Evolutionary conservation across 2,113 vertebrate genomes (phyloP), one percentile per base, ranked within the genome.

Genomic region (Equus przewalskii): DNA sequence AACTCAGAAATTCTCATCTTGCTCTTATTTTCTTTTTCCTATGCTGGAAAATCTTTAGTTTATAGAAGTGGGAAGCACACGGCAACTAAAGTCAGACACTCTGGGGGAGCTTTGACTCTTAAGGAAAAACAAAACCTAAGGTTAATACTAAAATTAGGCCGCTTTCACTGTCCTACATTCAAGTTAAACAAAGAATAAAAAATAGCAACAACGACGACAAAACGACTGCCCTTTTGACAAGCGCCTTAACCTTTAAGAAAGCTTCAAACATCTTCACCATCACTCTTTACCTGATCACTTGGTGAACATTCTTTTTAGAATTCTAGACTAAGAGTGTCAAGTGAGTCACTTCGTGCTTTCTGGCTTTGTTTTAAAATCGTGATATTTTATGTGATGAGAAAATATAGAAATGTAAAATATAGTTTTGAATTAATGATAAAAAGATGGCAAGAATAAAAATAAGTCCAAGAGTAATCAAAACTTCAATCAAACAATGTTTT

Each of bases 361-460:
- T 73, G 30, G 62, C 44, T 81, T 30, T 64, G 60, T 82, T 94
- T 93, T 30, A 41, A 85, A 90, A 56, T 94, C n/a, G 73, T 86
- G 26, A 16, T 67, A 64, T 10, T 65, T 96, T 49, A 54, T 10
- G 13, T 72, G 7, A 75, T 60, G 19, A 89, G 26, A 89, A 96
- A 90, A 54, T 51, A 84, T 2, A 60, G 46, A 54, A 89, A 93
- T 56, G 33, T n/a, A 78, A 84, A 78, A 89, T 9, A 79, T 7
- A 89, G 15, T 64, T 88, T 60, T 93, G 44, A 84, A 64, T 64
- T 81, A 94, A 51, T 54, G 75, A 78, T 70, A 89, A 62, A 60
- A 16, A 30, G 36, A 60, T n/a, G 8, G 70, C 13, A 76, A n/a
- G 44, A 94, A 89, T 14, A 24, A 94, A 89, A 90, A 78, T 56